A percentile compares a stretch with the other conserved stretches of the same genome.
Evolutionary conservation across 2,113 vertebrate species (phyloP).

Genomic region (Ranitomeya variabilis): DNA sequence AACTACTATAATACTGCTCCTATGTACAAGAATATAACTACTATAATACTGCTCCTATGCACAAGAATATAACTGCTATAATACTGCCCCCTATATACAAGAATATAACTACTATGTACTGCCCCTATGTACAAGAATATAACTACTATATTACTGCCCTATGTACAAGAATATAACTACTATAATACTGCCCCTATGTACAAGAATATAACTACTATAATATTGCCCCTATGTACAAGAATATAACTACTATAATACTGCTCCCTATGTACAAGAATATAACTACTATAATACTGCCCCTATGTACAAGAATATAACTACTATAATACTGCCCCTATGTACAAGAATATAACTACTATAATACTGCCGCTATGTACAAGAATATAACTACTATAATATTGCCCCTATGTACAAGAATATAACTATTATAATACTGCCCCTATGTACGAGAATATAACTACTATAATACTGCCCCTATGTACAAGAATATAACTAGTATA

Average conservation of each 20-base stretch:
- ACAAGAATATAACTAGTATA: neutral
- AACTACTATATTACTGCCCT: no score
- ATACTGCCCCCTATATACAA: no score
- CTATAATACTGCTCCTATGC: no score
- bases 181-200: neutral
- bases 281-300: neutral
- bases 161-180: neutral
- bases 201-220: neutral
- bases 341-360: neutral
- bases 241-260: no score
- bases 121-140: no score
- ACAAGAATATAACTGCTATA: no score
- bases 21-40: no score
- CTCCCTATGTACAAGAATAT: neutral
- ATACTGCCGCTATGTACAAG: neutral
- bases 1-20: no score
- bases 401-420: neutral
- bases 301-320: neutral
- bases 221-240: neutral
- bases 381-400: slow-evolving; percentile 3
- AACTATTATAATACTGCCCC: neutral
- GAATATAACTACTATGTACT: no score
- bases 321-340: neutral
- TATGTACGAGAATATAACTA: no score
- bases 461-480: no score